These are phyloP conservation scores for Dimorphilus gyrociliatus DNA, from an alignment of 2,888 invertebrate species.

Conservation along the genomic window DNA sequence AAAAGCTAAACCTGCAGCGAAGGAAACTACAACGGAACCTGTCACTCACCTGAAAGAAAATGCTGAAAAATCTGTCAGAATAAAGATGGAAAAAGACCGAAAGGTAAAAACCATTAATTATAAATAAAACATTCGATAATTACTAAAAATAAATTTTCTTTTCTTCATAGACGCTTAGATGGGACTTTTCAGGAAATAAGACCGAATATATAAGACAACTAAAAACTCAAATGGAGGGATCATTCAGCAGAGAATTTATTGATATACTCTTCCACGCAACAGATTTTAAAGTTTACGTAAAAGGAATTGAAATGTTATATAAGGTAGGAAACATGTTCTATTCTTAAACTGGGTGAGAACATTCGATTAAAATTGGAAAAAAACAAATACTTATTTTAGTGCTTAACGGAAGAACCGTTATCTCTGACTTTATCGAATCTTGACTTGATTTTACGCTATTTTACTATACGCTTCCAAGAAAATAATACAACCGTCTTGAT, in stretches of 20 bases:
- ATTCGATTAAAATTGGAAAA: too few relatives aligned
- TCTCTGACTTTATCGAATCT: conserved; percentile 54
- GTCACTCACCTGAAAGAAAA: not conserved
- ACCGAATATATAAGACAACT: conserved; percentile 84
- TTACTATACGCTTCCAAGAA: conserved; percentile 88
- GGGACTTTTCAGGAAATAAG: conserved; percentile 83
- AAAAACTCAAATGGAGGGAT: conserved; percentile 77
- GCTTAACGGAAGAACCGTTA: not conserved
- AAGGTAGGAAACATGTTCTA: conserved; percentile 17
- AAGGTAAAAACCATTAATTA: too few relatives aligned
- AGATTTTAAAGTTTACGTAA: conserved; percentile 84
- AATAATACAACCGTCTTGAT: conserved; percentile 92
- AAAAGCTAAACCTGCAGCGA: conserved; percentile 2
- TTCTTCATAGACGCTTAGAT: conserved; percentile 49
- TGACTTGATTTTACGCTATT: conserved; percentile 88
- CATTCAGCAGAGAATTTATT: conserved; percentile 68
- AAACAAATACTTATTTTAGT: not conserved
- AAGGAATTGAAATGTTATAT: conserved; percentile 69
- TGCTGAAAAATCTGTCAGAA: too few relatives aligned
- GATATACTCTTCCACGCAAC: conserved; percentile 83
- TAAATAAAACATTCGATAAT: not conserved
- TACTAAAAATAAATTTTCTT: conserved; percentile 6
- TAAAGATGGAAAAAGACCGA: too few relatives aligned
- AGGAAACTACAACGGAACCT: conserved; percentile 1
- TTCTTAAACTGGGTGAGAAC: too few relatives aligned